These are phyloP conservation scores for Aporrectodea caliginosa DNA, from an alignment of 1,140 invertebrate genomes.

Conservation along the genomic window DNA sequence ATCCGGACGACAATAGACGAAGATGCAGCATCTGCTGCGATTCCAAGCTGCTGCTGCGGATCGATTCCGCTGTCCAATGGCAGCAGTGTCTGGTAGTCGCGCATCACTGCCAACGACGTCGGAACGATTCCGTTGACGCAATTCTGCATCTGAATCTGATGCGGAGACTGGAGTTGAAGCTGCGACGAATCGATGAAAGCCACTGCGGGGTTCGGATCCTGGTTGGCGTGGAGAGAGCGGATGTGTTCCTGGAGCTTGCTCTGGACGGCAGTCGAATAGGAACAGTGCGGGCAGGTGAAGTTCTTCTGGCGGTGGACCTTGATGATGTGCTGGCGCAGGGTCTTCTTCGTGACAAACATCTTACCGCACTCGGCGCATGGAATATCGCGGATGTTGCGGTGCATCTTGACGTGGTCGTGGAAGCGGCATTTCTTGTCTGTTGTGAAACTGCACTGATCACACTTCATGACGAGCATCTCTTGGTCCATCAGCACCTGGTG, in stretches of 20 bases:
- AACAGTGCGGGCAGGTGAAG: slow-evolving; percentile 38
- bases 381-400: slow-evolving; percentile 21
- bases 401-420: slow-evolving; percentile 24
- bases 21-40: background rate
- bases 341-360: slow-evolving; percentile 23
- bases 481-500: slow-evolving; percentile 19
- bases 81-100: background rate
- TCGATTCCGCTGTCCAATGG: background rate
- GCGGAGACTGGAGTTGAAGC: background rate
- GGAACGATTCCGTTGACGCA: background rate
- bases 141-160: background rate
- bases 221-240: slow-evolving; percentile 40
- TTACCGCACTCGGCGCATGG: slow-evolving; percentile 19
- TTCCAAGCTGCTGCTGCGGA: background rate
- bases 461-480: slow-evolving; percentile 15
- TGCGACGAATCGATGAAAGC: background rate
- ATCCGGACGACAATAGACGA: background rate
- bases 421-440: slow-evolving; percentile 16
- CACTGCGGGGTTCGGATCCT: slow-evolving; percentile 28
- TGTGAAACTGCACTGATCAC: slow-evolving; percentile 18
- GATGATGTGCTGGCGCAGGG: slow-evolving; percentile 12
- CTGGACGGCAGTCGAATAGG: slow-evolving; percentile 35
- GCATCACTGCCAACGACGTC: too few species aligned
- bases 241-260: slow-evolving; percentile 42
- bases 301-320: slow-evolving; percentile 32